Evolutionary conservation across 2,888 invertebrate species (phyloP).

Genomic region (Allacma fusca): DNA sequence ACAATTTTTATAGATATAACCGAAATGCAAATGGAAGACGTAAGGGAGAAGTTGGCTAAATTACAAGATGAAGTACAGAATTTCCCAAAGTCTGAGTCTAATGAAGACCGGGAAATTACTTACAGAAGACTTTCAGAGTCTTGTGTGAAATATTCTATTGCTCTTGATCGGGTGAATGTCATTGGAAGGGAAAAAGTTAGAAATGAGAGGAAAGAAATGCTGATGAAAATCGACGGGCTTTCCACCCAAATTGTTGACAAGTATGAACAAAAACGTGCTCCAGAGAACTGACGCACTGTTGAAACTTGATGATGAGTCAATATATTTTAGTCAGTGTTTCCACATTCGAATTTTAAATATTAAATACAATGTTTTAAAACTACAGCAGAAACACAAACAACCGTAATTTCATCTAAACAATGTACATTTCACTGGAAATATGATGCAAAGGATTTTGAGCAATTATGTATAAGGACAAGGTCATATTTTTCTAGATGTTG

Average conservation of each 20-base stretch:
- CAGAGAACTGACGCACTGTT: no score
- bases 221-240: neutral
- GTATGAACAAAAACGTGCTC: neutral
- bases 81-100: neutral
- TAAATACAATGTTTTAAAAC: no score
- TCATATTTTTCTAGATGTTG: no score
- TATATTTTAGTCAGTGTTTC: no score
- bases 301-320: no score
- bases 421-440: no score
- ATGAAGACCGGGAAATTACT: neutral
- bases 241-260: neutral
- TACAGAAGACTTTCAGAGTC: neutral
- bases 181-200: neutral
- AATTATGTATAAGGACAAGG: no score
- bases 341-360: no score
- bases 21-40: neutral
- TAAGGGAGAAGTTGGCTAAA: neutral
- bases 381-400: no score
- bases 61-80: neutral
- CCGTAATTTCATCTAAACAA: no score
- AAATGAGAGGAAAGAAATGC: neutral
- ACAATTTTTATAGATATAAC: neutral
- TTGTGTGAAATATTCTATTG: constrained; percentile 12
- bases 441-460: no score
- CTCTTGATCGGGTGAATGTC: constrained; percentile 11